These are phyloP conservation scores for Paedocypris sp. DNA, from an alignment of 2,113 vertebrate genomes.

Conservation along the genomic window DNA sequence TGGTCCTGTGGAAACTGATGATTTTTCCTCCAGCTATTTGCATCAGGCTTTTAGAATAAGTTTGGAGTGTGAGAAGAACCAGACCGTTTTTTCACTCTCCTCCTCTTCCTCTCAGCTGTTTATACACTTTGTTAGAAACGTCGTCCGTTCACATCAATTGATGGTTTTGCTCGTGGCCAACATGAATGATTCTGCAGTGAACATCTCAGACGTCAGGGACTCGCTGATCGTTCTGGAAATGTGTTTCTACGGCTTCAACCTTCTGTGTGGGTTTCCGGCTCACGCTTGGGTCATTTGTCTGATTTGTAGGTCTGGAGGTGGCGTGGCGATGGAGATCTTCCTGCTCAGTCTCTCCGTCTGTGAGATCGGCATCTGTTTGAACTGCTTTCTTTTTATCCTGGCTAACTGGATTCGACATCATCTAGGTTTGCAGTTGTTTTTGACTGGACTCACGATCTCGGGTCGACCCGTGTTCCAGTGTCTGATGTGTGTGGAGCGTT, in stretches of 20 bases:
- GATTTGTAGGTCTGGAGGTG: neutral
- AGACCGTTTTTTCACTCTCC: no score
- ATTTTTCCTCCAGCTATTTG: no score
- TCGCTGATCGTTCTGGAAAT: neutral
- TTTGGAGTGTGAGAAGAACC: no score
- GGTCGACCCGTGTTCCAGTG: neutral
- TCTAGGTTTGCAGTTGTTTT: neutral
- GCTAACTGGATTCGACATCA: no score
- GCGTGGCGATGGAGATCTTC: neutral
- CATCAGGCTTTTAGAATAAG: no score
- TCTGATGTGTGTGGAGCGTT: neutral
- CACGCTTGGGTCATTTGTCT: neutral
- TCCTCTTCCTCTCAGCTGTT: no score
- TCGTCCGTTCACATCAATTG: no score
- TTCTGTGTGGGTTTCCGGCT: neutral
- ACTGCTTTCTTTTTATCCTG: neutral
- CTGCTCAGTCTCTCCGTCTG: conserved; percentile 7
- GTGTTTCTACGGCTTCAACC: neutral
- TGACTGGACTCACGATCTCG: neutral
- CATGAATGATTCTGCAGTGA: neutral
- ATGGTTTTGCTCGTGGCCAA: no score
- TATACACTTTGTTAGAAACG: no score
- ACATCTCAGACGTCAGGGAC: neutral
- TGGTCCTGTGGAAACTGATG: no score
- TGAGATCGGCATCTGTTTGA: neutral